These are phyloP conservation scores for Bombycilla garrulus DNA, from an alignment of 2,113 vertebrate genomes.

Conservation along the genomic window DNA sequence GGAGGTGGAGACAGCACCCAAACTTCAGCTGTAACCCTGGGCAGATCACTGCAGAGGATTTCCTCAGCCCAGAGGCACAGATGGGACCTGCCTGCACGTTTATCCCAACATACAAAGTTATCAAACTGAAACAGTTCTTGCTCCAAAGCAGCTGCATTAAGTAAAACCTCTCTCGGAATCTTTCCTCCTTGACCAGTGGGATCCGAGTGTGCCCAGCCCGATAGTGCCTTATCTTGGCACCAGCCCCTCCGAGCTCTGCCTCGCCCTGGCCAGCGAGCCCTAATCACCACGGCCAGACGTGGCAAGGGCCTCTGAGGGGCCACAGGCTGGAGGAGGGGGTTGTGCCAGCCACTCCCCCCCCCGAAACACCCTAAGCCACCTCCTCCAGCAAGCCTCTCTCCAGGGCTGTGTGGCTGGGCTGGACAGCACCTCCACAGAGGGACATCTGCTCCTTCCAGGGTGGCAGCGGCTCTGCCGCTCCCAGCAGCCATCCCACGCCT, in stretches of 20 bases:
- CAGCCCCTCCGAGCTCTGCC: not conserved
- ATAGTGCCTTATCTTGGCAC: constrained; percentile 47
- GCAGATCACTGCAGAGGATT: not conserved
- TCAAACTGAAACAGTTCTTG: not conserved
- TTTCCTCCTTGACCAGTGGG: not conserved
- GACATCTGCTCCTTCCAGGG: not conserved
- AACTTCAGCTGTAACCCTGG: not conserved
- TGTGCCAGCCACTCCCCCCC: rapidly evolving
- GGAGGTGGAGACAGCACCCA: not conserved
- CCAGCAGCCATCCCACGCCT: not conserved
- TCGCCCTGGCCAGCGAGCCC: not conserved
- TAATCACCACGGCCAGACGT: not conserved
- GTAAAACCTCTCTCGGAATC: not conserved
- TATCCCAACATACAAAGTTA: not conserved
- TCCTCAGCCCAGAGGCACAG: not conserved
- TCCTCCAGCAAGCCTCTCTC: rapidly evolving
- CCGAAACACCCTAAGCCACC: not conserved
- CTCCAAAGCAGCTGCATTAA: not conserved
- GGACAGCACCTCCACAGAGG: not conserved
- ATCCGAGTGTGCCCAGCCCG: not conserved
- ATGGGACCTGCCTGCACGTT: rapidly evolving
- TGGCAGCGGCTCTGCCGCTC: rapidly evolving
- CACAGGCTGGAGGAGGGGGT: not conserved
- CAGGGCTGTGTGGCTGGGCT: not conserved
- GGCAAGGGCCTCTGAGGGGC: not conserved